Evolutionary conservation across 2,888 invertebrate genomes (phyloP).

Genomic region (Rhamnusium bicolor): DNA sequence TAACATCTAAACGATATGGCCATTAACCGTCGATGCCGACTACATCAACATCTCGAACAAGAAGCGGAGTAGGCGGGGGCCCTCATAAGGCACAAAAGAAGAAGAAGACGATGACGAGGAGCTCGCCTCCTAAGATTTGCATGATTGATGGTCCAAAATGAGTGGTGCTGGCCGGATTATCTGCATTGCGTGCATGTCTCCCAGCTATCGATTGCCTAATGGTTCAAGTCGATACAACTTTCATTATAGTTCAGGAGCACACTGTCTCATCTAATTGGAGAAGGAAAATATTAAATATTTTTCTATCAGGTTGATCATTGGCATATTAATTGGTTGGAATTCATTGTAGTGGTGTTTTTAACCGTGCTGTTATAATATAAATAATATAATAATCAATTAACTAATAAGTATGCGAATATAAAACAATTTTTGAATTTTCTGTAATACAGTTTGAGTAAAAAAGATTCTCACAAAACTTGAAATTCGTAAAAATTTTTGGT

Average conservation of each 20-base stretch:
- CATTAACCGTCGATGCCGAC: slow-evolving; percentile 21
- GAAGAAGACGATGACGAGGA: slow-evolving; percentile 29
- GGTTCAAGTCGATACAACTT: slow-evolving; percentile 40
- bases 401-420: too few relatives aligned
- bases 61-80: background rate
- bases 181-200: slow-evolving; percentile 67
- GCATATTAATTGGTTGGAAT: too few relatives aligned
- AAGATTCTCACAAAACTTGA: too few relatives aligned
- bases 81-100: slow-evolving; percentile 22
- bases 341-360: too few relatives aligned
- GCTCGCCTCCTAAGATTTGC: slow-evolving; percentile 62
- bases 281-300: too few relatives aligned
- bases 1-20: slow-evolving; percentile 24
- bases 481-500: too few relatives aligned
- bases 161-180: slow-evolving; percentile 64
- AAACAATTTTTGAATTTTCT: too few relatives aligned
- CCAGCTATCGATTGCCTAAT: slow-evolving; percentile 48
- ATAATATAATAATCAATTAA: too few relatives aligned
- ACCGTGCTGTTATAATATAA: too few relatives aligned
- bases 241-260: slow-evolving; percentile 4
- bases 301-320: too few relatives aligned
- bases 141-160: slow-evolving; percentile 67
- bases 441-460: too few relatives aligned
- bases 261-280: background rate
- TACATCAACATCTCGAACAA: slow-evolving; percentile 27